Percentiles rank a stretch among this genome's conserved stretches.
phyloP scores from a whole-genome alignment of 2,797 vertebrate species.

The Pantherophis alleghaniensis region DNA sequence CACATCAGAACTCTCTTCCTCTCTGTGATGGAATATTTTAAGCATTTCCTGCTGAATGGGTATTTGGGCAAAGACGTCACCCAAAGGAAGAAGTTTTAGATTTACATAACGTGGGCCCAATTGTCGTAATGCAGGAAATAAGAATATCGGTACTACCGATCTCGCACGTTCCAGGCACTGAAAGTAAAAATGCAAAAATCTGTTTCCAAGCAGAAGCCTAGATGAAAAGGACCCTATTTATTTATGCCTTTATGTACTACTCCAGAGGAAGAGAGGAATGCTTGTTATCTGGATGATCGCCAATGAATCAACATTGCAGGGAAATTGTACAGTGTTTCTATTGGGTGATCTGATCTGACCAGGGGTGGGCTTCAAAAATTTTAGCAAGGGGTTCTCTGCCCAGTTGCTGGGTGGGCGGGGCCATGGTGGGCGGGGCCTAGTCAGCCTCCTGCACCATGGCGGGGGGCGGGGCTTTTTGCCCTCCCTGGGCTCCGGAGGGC shows the following conservation, averaged over 20 bases:
- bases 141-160: not conserved
- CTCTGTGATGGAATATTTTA: not conserved
- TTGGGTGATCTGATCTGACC: not conserved
- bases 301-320: not conserved
- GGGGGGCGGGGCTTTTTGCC: too few species aligned
- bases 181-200: not conserved
- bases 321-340: not conserved
- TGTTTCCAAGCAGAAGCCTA: not conserved
- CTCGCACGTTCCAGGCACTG: not conserved
- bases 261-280: not conserved
- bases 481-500: too few species aligned
- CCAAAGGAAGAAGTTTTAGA: not conserved
- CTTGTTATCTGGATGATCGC: not conserved
- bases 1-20: not conserved
- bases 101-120: not conserved
- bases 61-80: not conserved
- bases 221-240: not conserved
- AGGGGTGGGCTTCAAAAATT: too few species aligned
- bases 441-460: too few species aligned
- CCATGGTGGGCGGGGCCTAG: too few species aligned
- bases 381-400: too few species aligned
- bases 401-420: too few species aligned
- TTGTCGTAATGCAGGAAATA: not conserved
- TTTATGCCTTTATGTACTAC: not conserved
- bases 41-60: not conserved